phyloP scores from a whole-genome alignment of 2,797 vertebrate genomes.

The Lutra lutra region DNA sequence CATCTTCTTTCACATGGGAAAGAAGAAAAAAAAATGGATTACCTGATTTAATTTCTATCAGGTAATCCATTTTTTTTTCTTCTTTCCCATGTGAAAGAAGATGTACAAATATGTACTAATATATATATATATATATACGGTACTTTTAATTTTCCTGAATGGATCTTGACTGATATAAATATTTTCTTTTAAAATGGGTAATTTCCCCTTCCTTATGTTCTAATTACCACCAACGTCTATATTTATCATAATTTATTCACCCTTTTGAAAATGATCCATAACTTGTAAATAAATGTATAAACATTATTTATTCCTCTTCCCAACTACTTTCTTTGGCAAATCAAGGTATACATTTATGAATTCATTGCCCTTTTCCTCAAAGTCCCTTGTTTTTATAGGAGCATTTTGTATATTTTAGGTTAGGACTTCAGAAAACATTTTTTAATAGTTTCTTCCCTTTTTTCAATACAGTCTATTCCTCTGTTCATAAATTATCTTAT shows the following conservation, averaged over 20 bases:
- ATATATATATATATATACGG: not conserved
- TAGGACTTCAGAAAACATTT: not conserved
- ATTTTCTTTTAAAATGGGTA: not conserved
- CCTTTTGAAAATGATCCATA: not conserved
- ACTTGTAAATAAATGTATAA: conserved; percentile 11
- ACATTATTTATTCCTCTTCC: not conserved
- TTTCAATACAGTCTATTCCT: not conserved
- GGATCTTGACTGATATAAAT: not conserved
- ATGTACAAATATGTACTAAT: no score
- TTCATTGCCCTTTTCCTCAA: not conserved
- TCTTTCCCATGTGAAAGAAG: not conserved
- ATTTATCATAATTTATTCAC: not conserved
- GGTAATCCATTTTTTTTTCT: not conserved
- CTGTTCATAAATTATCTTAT: conserved; percentile 5
- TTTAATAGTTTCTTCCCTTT: not conserved
- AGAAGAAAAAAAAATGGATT: not conserved
- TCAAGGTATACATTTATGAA: not conserved
- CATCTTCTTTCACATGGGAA: not conserved
- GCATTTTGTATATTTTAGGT: not conserved
- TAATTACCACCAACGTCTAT: not conserved
- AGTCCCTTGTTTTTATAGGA: not conserved
- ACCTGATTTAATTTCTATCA: not conserved
- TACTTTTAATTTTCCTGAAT: not conserved
- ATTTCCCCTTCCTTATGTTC: not conserved
- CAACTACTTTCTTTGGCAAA: not conserved